phyloP scores from a whole-genome alignment of 2,888 invertebrate genomes.

The Harpalus rufipes region DNA sequence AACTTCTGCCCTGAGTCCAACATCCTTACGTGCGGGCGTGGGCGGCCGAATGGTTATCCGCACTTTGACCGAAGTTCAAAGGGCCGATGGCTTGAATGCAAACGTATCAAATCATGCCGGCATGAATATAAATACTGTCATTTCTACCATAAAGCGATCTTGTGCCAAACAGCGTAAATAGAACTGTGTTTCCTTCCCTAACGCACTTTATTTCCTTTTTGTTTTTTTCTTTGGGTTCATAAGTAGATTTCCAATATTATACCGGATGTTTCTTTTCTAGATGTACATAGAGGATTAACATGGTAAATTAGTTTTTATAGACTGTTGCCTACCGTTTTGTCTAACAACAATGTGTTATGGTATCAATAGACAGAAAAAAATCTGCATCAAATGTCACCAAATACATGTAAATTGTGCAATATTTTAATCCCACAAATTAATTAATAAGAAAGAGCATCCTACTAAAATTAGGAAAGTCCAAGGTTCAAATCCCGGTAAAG shows the following conservation, averaged over 20 bases:
- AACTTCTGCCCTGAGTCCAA: neutral
- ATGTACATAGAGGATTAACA: neutral
- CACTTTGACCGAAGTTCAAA: conserved; percentile 59
- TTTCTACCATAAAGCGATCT: conserved; percentile 36
- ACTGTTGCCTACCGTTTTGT: no score
- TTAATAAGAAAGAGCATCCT: no score
- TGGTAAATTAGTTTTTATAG: neutral
- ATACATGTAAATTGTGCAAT: no score
- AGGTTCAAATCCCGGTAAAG: no score
- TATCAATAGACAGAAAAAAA: no score
- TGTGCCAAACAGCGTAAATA: conserved; percentile 32
- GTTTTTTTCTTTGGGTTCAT: neutral
- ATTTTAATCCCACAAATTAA: no score
- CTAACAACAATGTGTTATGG: no score
- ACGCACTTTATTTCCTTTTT: conserved; percentile 26
- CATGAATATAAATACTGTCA: conserved; percentile 60
- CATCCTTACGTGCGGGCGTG: conserved; percentile 41
- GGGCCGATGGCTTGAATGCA: conserved; percentile 50
- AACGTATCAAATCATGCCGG: conserved; percentile 57
- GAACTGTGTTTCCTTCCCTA: conserved; percentile 19
- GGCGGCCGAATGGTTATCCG: conserved; percentile 50
- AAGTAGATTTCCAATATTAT: conserved; percentile 25
- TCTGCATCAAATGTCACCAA: no score
- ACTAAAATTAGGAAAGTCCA: no score
- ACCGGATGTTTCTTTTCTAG: no score